Base-by-base conservation (phyloP, 2,797 vertebrate species). In the Todus mexicanus region DNA sequence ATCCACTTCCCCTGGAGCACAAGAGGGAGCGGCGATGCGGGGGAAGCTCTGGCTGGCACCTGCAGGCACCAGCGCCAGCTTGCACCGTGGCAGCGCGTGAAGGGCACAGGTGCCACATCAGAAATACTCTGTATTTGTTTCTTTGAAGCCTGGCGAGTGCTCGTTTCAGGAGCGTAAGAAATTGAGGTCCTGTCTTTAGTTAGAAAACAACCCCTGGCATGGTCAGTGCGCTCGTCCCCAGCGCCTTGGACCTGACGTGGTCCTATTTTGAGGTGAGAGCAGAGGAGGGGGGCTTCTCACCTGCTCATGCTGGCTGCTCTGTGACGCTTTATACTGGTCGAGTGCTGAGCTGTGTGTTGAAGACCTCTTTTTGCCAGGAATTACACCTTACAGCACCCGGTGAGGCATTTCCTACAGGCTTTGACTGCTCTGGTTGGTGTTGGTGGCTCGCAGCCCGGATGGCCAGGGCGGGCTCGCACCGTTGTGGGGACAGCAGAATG, bases 361-460 rank as follows among this genome's bases (percentile, higher is more conserved):
- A 47, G 10, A 8, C 16, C 25, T 45, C 45, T 37, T 87, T 29
- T 20, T 74, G 57, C 50, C 63, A 26, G 43, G 48, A 80, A 7
- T 8, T n/a, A 10, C 50, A 38, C 35, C 37, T 38, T 27, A 10
- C 10, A 82, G 37, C 72, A 15, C 2, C 75, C 11, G 1, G 5
- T 9, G n/a, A 4, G n/a, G 10, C 12, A 60, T 16, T 53, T 53
- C 38, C 81, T 60, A 4, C 4, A 5, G 76, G 54, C 10, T 35
- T 10, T 8, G 65, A 47, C 7, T 4, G 0, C 57, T 31, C 27
- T 2, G 1, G 35, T 40, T 2, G 1, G 35, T 40, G 42, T 21
- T 33, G 12, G 60, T 57, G 69, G 26, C 59, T 72, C 56, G n/a
- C 68, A 71, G 45, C 33, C 35, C 27, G 14, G 40, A 16, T 20